A percentile compares a stretch with the other conserved stretches of the same genome.
Evolutionary conservation across 2,113 vertebrate species (phyloP).

Genomic region (Egretta garzetta): DNA sequence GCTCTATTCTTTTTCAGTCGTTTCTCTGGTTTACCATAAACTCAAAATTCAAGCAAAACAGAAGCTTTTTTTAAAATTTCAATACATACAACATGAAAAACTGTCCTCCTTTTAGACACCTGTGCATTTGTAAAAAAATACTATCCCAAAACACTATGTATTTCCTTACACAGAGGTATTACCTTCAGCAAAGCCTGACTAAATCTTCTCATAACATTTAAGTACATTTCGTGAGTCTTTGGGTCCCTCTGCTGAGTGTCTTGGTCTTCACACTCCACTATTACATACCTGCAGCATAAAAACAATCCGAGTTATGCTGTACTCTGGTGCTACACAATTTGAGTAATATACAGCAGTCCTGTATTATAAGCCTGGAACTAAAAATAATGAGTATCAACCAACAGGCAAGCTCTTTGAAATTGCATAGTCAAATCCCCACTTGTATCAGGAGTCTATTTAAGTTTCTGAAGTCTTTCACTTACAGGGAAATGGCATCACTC

Average conservation of each 20-base stretch:
- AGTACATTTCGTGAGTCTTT: constrained; percentile 97
- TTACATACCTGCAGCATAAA: constrained; percentile 88
- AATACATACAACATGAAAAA: background rate
- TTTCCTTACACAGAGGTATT: background rate
- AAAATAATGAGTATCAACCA: background rate
- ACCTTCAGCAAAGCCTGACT: constrained; percentile 98
- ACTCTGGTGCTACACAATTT: background rate
- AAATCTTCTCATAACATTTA: constrained; percentile 97
- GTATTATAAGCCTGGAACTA: background rate
- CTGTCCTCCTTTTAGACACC: background rate
- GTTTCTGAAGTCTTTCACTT: background rate
- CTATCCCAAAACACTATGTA: background rate
- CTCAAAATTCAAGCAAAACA: background rate
- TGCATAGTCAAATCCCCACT: background rate
- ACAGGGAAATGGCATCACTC: background rate
- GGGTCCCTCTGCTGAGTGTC: constrained; percentile 97
- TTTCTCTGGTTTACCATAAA: background rate
- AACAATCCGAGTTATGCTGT: background rate
- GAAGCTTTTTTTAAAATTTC: background rate
- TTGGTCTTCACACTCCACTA: constrained; percentile 98
- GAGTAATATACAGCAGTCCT: background rate
- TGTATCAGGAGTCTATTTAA: background rate
- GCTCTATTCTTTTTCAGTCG: background rate
- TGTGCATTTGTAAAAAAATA: background rate
- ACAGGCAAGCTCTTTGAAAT: background rate